Base-by-base conservation (phyloP, 2,888 invertebrate species). In the Dryobota labecula region DNA sequence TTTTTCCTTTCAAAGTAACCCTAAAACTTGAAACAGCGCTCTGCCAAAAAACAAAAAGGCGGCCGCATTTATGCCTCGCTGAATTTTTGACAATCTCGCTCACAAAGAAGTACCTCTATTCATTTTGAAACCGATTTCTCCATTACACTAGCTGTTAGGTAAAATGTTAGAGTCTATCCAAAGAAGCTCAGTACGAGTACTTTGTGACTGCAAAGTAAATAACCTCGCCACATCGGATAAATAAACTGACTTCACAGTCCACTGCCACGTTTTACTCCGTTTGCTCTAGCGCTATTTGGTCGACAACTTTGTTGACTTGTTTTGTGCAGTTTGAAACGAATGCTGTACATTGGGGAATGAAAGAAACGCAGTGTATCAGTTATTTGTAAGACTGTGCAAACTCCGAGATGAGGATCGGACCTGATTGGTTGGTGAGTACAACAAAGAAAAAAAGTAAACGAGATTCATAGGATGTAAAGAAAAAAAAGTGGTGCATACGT, bases 171-270 rank as follows among this genome's bases (percentile, higher is more conserved):
- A 60, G n/a, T 36, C 18, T n/a, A 41, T 69, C 54, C 24, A 30
- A 60, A 43, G 36, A 54, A 24, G 24, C 38, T 68, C 13, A 41
- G 51, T 47, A 38, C 67, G 11, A 41, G 51, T 47, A 38, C 67
- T 79, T 66, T 67, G 80, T 67, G 74, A 54, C 67, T 74, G 36
- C 80, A 69, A 54, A 8, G 70, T 60, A 66, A 76, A 75, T 51
- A 70, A 4, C 36, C 20, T 56, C 63, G 20, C 63, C 64, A 61
- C 80, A 64, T 43, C 54, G 63, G 33, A 53, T 67, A 80, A 67
- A 70, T 64, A 79, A 80, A 67, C 76, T 20, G 43, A 33, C 41
- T 69, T 38, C 41, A 57, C 56, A 67, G n/a, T 36, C 30, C 56
- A 53, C 47, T 49, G 11, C 45, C 30, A 45, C 58, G 51, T 62